These are phyloP conservation scores for Ophion ventricosus DNA, from an alignment of 2,888 invertebrate species.

Conservation along the genomic window DNA sequence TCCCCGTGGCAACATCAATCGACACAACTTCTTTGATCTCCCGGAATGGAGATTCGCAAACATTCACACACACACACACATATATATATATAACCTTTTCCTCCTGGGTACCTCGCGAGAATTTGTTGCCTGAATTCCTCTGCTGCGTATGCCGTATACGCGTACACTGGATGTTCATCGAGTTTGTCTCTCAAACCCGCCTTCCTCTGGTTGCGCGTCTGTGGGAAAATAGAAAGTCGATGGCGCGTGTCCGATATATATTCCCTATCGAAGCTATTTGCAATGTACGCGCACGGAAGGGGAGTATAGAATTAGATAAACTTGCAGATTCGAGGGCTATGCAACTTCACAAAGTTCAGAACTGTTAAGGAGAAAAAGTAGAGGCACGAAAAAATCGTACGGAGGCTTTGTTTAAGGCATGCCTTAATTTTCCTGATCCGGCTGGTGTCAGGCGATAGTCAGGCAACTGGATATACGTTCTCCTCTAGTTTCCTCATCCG, in stretches of 20 bases:
- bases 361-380: too few species aligned
- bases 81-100: too few species aligned
- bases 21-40: neutral
- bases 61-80: too few species aligned
- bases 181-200: constrained; percentile 1
- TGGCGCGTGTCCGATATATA: constrained; percentile 55
- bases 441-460: too few species aligned
- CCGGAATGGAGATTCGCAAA: too few species aligned
- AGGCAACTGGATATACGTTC: too few species aligned
- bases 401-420: too few species aligned
- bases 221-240: constrained; percentile 57
- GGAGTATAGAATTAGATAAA: constrained; percentile 40
- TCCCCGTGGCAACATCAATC: constrained; percentile 3
- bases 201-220: neutral
- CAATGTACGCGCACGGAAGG: constrained; percentile 12
- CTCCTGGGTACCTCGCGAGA: neutral
- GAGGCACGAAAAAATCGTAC: too few species aligned
- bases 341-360: constrained; percentile 37
- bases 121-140: constrained; percentile 16
- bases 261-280: constrained; percentile 41
- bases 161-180: neutral
- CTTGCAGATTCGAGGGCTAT: constrained; percentile 17
- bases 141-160: neutral
- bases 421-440: too few species aligned
- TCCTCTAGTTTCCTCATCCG: too few species aligned